Conservation (phyloP, 1,140 invertebrate species). For the Drosophila rufa region DNA sequence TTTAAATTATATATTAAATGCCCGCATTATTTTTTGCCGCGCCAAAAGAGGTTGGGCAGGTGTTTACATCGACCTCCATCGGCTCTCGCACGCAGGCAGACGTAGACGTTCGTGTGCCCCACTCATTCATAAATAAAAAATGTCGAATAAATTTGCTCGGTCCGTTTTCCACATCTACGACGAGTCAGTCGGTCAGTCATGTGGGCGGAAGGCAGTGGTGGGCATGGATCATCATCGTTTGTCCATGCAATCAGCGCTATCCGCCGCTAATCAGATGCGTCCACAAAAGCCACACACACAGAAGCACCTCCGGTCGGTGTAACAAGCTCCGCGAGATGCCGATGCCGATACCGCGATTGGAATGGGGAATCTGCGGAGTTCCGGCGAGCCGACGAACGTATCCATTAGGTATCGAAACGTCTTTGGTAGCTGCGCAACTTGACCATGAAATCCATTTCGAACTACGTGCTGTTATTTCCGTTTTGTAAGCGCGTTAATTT, state of each 20-base stretch:
- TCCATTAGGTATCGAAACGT: conserved; percentile 20
- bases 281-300: conserved; percentile 34
- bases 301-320: conserved; percentile 9
- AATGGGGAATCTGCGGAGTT: conserved; percentile 11
- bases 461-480: conserved; percentile 76
- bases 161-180: conserved; percentile 31
- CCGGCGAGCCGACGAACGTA: not conserved
- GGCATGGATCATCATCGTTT: conserved; percentile 51
- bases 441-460: conserved; percentile 76
- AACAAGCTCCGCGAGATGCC: conserved; percentile 6
- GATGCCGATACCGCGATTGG: conserved; percentile 5
- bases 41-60: conserved; percentile 28
- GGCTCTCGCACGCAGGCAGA: not conserved
- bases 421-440: conserved; percentile 41
- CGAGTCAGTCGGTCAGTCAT: conserved; percentile 36
- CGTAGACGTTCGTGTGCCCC: conserved; percentile 3
- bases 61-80: conserved; percentile 48
- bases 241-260: conserved; percentile 63
- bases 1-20: conserved; percentile 11
- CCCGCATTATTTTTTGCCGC: conserved; percentile 12
- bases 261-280: conserved; percentile 62
- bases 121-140: conserved; percentile 72
- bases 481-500: conserved; percentile 79
- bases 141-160: conserved; percentile 23
- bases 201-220: conserved; percentile 19